Conservation (phyloP, 2,113 vertebrate genomes). For the Rhabdornis inornatus region DNA sequence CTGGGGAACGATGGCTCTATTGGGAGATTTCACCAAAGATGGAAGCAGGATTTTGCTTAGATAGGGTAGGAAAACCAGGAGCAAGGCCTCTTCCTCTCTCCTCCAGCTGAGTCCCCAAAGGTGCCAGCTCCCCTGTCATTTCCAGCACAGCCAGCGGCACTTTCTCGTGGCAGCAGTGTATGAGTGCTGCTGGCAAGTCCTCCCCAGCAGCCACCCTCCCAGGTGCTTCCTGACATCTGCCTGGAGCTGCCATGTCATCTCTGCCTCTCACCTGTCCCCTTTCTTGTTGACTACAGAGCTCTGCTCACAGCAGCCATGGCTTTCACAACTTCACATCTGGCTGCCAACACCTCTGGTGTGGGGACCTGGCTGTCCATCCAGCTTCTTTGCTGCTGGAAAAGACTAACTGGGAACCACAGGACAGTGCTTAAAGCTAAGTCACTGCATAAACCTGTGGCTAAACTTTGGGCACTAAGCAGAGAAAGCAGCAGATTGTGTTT, state of each 20-base stretch:
- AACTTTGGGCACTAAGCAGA: neutral
- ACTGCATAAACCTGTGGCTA: neutral
- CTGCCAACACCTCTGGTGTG: neutral
- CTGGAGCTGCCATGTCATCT: neutral
- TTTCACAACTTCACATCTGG: neutral
- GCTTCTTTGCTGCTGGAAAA: neutral
- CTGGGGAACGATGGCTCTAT: accelerated
- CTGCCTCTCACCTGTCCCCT: neutral
- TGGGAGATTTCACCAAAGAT: neutral
- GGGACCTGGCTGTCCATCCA: neutral
- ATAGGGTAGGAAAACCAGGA: neutral
- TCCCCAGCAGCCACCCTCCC: neutral
- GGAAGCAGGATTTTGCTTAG: neutral
- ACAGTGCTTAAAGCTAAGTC: neutral
- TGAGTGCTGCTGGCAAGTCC: neutral
- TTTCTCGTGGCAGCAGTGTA: neutral
- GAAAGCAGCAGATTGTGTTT: neutral
- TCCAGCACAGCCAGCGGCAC: neutral
- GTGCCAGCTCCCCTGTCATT: neutral
- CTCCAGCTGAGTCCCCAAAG: neutral
- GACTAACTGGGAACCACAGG: neutral
- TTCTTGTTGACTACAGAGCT: neutral
- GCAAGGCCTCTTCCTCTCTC: neutral
- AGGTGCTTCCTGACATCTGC: constrained; percentile 48
- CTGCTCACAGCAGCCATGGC: accelerated